Evolutionary conservation across 1,140 invertebrate species (phyloP), one percentile per base, ranked within the genome.

Genomic region (Drosophila setifemur): DNA sequence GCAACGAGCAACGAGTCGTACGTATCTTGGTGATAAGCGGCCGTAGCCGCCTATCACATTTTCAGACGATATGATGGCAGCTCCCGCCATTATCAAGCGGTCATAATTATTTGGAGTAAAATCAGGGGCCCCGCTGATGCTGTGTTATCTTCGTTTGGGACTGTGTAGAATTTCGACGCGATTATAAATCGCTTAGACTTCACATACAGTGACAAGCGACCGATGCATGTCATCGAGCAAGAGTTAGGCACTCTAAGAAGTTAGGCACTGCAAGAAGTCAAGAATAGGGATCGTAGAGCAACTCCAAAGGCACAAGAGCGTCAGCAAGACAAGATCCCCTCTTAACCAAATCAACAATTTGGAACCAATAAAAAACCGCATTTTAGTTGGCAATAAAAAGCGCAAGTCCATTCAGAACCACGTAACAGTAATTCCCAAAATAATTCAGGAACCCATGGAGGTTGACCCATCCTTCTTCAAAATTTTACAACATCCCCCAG

Each of bases 121-220:
- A 55, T 74, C 2, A 49, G 28, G 21, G 53, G 40, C 9, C 1
- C 35, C 2, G 72, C 67, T 0, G 53, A 71, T 52, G 47, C 44
- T 4, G 49, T 60, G 4, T 21, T 74, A 2, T 29, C 67, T 3
- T 67, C 52, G 9, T 74, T 64, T 6, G 39, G 40, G 4, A 77
- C 60, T 5, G 37, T 67, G 7, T 39, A 73, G 3, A 73, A 77
- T 50, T 66, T 73, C 12, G 44, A 58, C 6, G 63, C 73, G 12
- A 72, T 72, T 26, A 57, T 68, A 39, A 33, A 12, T 43, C 28
- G 60, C 4, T 29, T 77, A 1, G 55, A 77, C 25, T 69, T 55
- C 29, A 64, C 58, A 14, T 69, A 64, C 29, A 29, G 40, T 11
- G 63, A 64, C 31, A 73, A 73, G 11, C 12, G 55, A 8, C 57